Percentiles rank a stretch among this genome's conserved stretches.
phyloP scores from a whole-genome alignment of 2,797 vertebrate species.

The Knipowitschia caucasica region DNA sequence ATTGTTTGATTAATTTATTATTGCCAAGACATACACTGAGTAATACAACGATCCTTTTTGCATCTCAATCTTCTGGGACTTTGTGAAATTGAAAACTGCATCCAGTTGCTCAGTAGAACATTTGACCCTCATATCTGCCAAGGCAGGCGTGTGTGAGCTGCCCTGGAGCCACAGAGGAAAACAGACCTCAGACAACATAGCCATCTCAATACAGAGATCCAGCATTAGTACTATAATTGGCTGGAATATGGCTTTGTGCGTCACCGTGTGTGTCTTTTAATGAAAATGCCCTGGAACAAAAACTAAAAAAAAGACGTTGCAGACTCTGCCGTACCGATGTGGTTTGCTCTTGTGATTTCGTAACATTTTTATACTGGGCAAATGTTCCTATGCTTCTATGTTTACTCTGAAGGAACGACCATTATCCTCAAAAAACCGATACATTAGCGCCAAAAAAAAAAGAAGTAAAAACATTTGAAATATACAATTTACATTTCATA shows the following conservation, averaged over 20 bases:
- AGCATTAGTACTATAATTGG: conserved; percentile 35
- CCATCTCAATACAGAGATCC: conserved; percentile 6
- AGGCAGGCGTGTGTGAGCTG: conserved; percentile 32
- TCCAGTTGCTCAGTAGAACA: conserved; percentile 6
- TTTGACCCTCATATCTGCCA: conserved; percentile 24
- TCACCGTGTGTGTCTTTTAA: conserved; percentile 21
- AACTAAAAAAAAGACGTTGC: conserved; percentile 12
- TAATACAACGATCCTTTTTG: not conserved
- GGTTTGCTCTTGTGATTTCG: not conserved
- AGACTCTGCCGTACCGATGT: conserved; percentile 24
- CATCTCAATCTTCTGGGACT: not conserved
- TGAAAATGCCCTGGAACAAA: conserved; percentile 9
- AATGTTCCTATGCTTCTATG: not conserved
- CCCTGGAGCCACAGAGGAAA: conserved; percentile 27
- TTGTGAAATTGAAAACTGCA: not conserved
- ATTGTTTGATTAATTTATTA: not conserved
- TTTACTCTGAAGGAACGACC: too few relatives aligned
- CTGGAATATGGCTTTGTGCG: conserved; percentile 9
- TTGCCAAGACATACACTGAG: not conserved
- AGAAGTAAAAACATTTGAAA: too few relatives aligned
- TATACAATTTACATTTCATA: too few relatives aligned
- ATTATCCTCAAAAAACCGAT: not conserved
- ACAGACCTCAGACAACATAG: conserved; percentile 17
- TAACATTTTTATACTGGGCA: not conserved
- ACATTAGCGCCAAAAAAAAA: too few relatives aligned